Base-by-base conservation (phyloP, 1,140 invertebrate species). In the Pseudomyrmex pallidus region DNA sequence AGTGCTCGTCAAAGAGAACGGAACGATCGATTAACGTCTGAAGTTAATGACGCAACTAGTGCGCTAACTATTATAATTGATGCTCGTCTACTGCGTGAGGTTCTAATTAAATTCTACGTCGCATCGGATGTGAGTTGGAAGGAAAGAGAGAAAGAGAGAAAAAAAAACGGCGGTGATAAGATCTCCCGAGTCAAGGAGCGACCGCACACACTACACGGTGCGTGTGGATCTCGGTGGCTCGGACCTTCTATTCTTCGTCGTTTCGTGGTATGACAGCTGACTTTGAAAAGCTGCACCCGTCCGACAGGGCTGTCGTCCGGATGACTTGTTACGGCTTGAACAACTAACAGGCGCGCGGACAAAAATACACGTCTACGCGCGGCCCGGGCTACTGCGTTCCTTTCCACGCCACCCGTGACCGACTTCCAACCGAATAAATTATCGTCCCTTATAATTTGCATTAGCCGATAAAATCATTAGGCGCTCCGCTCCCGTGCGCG, bases 211-310 rank as follows among this genome's bases (percentile, higher is more conserved):
- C 46, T 59, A n/a, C 54, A n/a, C 52, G 48, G 3, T 52, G 50
- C 57, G 76, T 48, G 50, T 84, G 20, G 86, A 48, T 85, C 83
- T 85, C 85, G 72, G 83, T 85, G 74, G 84, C 84, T 80, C 56
- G 61, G 73, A 59, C 70, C 80, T 76, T 86, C 87, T 86, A 86
- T 89, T 89, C 84, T 83, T 76, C 82, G 63, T 64, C 86, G 66
- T 84, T 88, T 72, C 80, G 44, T 85, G 63, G 64, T 84, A 80
- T 88, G 87, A 89, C 87, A 89, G 74, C 84, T 90, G 89, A 91
- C 89, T 90, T 91, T 91, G 91, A 91, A 85, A 91, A 91, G 90
- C 90, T 91, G 91, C 91, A 90, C 91, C 90, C 83, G 91, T 91
- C 89, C 84, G 91, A 91, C 91, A 83, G 87, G 73, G 61, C 86